Conservation (phyloP, 1,140 invertebrate genomes). For the Antheraea pernyi region DNA sequence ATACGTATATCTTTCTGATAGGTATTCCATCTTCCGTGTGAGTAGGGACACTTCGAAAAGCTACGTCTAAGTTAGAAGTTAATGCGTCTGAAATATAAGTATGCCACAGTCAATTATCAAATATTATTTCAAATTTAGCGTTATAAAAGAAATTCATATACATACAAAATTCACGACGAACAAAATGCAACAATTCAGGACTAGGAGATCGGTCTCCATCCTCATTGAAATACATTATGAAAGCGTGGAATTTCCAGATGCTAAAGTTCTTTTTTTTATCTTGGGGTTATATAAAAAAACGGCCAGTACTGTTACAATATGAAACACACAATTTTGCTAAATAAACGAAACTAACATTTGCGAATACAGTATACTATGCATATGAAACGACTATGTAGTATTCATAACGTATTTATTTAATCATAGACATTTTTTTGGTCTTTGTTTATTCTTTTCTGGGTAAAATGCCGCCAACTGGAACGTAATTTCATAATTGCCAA, state of each 20-base stretch:
- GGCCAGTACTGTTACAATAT: neutral
- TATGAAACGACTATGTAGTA: too few relatives aligned
- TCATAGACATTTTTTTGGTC: too few relatives aligned
- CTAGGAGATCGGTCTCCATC: constrained; percentile 43
- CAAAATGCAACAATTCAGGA: constrained; percentile 51
- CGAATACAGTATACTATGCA: neutral
- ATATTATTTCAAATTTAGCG: constrained; percentile 7
- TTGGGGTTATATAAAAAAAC: neutral
- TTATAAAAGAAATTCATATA: constrained; percentile 24
- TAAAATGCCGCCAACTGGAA: too few relatives aligned
- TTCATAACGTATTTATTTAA: too few relatives aligned
- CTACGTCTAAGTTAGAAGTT: constrained; percentile 43
- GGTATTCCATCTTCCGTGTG: constrained; percentile 75
- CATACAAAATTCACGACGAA: constrained; percentile 57
- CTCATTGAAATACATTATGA: constrained; percentile 60
- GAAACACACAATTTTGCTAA: neutral
- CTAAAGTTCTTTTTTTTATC: neutral
- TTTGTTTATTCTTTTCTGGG: too few relatives aligned
- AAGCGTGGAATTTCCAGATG: constrained; percentile 9
- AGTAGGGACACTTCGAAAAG: constrained; percentile 55
- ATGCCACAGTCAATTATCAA: neutral
- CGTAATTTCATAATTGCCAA: too few relatives aligned
- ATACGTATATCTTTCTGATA: constrained; percentile 68
- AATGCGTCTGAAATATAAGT: constrained; percentile 40
- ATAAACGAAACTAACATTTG: neutral